Evolutionary conservation across 1,140 invertebrate species (phyloP).

Genomic region (Drosophila willistoni): DNA sequence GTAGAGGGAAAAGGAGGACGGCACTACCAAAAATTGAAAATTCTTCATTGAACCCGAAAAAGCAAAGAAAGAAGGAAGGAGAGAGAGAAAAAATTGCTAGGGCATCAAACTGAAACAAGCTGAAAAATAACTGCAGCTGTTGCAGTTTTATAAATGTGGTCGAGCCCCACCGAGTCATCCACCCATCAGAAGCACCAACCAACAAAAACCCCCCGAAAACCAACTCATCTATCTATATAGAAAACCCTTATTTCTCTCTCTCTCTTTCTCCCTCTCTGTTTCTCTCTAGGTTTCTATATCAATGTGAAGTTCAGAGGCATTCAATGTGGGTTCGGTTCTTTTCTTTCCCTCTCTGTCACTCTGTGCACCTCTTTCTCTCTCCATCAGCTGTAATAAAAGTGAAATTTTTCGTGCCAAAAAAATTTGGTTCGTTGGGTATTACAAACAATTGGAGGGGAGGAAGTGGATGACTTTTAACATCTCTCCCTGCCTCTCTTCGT

Average conservation of each 20-base stretch:
- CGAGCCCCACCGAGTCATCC: conserved; percentile 10
- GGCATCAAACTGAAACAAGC: conserved; percentile 41
- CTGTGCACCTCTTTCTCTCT: background rate
- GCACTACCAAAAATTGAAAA: conserved; percentile 20
- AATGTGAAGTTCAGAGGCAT: conserved; percentile 28
- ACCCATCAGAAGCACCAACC: background rate
- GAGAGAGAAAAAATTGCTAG: conserved; percentile 17
- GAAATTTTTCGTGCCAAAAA: conserved; percentile 56
- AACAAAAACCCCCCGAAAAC: conserved; percentile 12
- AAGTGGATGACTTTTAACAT: conserved; percentile 42
- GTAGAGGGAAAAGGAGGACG: background rate
- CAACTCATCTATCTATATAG: conserved; percentile 27
- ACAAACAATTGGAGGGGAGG: background rate
- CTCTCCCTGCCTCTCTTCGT: conserved; percentile 10
- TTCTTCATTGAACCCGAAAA: conserved; percentile 9
- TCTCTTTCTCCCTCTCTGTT: background rate
- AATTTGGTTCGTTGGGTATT: conserved; percentile 12
- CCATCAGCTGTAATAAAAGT: conserved; percentile 52
- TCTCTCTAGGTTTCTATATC: background rate
- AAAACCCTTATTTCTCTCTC: conserved; percentile 20
- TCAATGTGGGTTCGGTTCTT: background rate
- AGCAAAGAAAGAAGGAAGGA: conserved; percentile 6
- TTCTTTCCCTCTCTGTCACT: background rate
- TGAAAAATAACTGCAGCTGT: conserved; percentile 79
- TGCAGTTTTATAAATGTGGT: conserved; percentile 78